Percentiles rank a stretch among this genome's conserved stretches.
phyloP scores from a whole-genome alignment of 64 coral and sea anemone species.

The Actinia tenebrosa region DNA sequence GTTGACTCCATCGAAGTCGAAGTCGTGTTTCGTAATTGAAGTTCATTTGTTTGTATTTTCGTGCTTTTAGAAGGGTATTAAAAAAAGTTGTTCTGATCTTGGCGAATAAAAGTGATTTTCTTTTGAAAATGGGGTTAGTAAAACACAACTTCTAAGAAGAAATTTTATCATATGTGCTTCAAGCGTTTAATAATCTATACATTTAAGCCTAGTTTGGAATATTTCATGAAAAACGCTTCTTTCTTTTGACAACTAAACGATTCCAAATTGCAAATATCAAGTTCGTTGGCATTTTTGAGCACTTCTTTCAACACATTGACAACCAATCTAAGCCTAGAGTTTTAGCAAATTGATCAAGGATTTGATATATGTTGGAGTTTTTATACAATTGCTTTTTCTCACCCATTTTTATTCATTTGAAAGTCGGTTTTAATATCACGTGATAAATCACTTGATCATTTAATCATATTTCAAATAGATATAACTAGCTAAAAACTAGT shows the following conservation, averaged over 20 bases:
- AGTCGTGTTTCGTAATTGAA: too few species aligned
- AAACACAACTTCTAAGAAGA: constrained; percentile 4
- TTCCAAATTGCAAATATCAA: neutral
- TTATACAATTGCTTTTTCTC: neutral
- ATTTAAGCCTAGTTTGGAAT: neutral
- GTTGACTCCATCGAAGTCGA: too few species aligned
- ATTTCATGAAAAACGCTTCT: neutral
- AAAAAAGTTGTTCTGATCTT: too few species aligned
- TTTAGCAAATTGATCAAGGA: constrained; percentile 13
- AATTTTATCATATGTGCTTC: constrained; percentile 20
- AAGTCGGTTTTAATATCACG: constrained; percentile 10
- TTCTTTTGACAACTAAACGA: neutral
- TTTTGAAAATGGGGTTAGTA: neutral
- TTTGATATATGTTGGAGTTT: constrained; percentile 7
- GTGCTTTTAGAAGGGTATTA: too few species aligned
- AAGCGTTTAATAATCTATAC: neutral
- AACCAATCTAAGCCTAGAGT: constrained; percentile 22
- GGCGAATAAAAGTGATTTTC: neutral
- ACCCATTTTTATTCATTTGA: constrained; percentile 11
- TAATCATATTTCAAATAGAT: neutral
- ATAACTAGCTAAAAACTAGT: too few species aligned
- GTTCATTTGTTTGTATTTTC: too few species aligned
- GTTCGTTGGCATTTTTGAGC: neutral
- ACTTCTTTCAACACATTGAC: constrained; percentile 13
- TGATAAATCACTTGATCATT: neutral